phyloP scores from a whole-genome alignment of 2,113 vertebrate genomes.

The Datnioides undecimradiatus region DNA sequence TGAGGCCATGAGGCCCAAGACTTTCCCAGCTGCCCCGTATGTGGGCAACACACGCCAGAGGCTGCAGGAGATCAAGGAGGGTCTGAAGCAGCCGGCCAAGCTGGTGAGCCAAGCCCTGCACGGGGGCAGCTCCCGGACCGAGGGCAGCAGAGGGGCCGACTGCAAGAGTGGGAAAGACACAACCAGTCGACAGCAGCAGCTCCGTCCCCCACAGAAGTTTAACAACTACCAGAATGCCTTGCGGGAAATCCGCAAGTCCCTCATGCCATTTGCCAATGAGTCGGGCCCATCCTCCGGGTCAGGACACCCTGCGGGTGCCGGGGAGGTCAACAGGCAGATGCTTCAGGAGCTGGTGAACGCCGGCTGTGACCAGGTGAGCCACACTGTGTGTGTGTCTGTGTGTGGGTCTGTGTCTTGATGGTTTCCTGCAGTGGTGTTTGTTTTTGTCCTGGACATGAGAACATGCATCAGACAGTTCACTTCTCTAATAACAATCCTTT shows the following conservation, averaged over 20 bases:
- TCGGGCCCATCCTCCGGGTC: constrained; percentile 84
- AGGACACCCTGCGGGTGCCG: constrained; percentile 75
- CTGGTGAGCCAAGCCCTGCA: constrained; percentile 89
- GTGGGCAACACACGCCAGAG: constrained; percentile 97
- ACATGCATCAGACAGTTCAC: background rate
- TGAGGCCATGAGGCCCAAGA: constrained; percentile 96
- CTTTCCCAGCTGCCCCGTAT: constrained; percentile 95
- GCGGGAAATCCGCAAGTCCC: constrained; percentile 95
- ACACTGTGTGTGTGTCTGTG: background rate
- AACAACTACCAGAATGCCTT: constrained; percentile 97
- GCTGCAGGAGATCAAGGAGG: constrained; percentile 97
- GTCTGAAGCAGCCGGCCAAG: constrained; percentile 96
- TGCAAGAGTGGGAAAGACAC: constrained; percentile 92
- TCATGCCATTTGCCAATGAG: constrained; percentile 96
- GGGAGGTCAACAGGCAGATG: constrained; percentile 97
- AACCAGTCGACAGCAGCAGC: constrained; percentile 89
- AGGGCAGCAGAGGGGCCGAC: constrained; percentile 84
- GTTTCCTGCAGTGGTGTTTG: background rate
- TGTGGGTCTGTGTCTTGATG: background rate
- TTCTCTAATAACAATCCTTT: background rate
- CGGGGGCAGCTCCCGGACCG: constrained; percentile 82
- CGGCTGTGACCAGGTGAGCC: constrained; percentile 94
- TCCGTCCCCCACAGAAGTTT: constrained; percentile 93
- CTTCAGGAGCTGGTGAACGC: constrained; percentile 96
- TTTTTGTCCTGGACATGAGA: no score